Base-by-base conservation (phyloP, 2,797 vertebrate species). In the Centroberyx gerrardi region DNA sequence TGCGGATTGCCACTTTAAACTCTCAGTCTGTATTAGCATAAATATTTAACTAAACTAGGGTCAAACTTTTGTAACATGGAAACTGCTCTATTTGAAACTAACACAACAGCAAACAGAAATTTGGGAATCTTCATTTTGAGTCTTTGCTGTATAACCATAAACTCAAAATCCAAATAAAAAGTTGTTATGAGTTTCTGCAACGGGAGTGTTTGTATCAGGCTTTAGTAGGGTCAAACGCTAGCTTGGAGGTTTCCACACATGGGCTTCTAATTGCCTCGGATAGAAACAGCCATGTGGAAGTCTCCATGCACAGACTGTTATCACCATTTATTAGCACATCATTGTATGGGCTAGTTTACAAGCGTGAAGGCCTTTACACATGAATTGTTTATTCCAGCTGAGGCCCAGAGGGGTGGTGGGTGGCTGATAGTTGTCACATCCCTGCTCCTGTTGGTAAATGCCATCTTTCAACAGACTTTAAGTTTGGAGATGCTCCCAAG, bases 391-490 rank as follows among this genome's bases (percentile, higher is more conserved):
- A 68, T 79, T 83, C 77, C 49, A 63, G 62, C 55, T 70, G 79
- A 84, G 78, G 55, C 61, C 54, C 65, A 36, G 59, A 49, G 28
- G 62, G 38, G 49, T 40, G 5, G 18, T 12, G 42, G 48, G 36
- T 12, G 31, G 63, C n/a, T 76, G 58, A 68, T 62, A 55, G 51
- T 67, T 78, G 83, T 83, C 80, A 68, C 48, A 72, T 69, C 62
- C 63, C 64, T 74, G 70, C 81, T 77, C 68, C 68, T 71, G 65
- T 60, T 83, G 81, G 72, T 87, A 75, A 90, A 77, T 29, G 53
- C 2, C 44, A 49, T 72, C 81, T 86, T 72, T 85, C 83, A 72
- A 74, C 68, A 61, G 69, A 71, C 62, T 64, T 55, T 72, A 75
- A 74, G 55, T 51, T 40, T 68, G 36, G 62, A 78, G 78, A 68